Evolutionary conservation across 2,888 invertebrate species (phyloP), one percentile per base, ranked within the genome.

Genomic region (Scaeva pyrastri): DNA sequence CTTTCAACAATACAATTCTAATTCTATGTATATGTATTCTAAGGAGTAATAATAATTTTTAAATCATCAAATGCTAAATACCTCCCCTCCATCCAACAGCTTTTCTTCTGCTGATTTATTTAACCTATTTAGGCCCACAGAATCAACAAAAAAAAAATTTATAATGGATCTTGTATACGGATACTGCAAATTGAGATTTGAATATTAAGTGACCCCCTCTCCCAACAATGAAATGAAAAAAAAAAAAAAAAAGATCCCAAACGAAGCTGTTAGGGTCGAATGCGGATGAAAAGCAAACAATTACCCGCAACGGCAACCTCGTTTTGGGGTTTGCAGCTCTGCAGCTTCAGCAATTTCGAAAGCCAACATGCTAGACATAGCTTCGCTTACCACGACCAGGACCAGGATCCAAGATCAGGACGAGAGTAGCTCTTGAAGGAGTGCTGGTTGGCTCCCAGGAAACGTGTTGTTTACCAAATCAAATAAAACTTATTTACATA

Each of bases 401-500:
- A n/a, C n/a, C n/a, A n/a, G n/a, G n/a, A 31, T 31, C 6, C 31
- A 7, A 2, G 1, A 2, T 5, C 31, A 31, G 31, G 5, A 31
- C 8, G 8, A 31, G 31, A 31, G 31, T 5, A 39, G 11, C 12
- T 50, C 21, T 50, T 14, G 14, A 36, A 31, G 56, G 11, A 16
- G 31, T 31, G n/a, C 6, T 5, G 56, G 31, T 31, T 36, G 16
- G 6, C 16, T 56, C 16, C 31, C 1, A 16, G 31, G 31, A 36
- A 56, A 56, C 56, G 56, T 56, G 56, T 56, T 36, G 31, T 56
- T 36, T 16, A 11, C 56, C 16, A 36, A 56, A 31, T 36, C 16
- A 36, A 56, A 56, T 36, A 45, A 52, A 56, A 56, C 56, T 16
- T 56, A 56, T 56, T 56, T 56, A 31, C 56, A 56, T 56, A 19